Evolutionary conservation across 2,888 invertebrate genomes (phyloP).

Genomic region (Drosophila prolongata): DNA sequence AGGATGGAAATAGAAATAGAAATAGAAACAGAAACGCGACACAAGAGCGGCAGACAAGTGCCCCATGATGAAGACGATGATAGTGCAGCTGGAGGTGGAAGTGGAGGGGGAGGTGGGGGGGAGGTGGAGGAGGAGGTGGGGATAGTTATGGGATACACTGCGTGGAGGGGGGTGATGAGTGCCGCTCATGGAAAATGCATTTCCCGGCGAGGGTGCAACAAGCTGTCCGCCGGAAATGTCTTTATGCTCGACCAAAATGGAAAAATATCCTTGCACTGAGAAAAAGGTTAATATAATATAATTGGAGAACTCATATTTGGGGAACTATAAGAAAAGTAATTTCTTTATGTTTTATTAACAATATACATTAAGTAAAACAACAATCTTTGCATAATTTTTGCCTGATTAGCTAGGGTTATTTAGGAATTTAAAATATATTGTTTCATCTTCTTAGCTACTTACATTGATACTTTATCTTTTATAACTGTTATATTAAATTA

Average conservation of each 20-base stretch:
- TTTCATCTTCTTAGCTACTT: too few species aligned
- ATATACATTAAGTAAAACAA: too few species aligned
- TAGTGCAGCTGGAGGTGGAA: conserved; percentile 7
- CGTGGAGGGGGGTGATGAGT: not conserved
- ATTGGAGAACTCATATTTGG: too few species aligned
- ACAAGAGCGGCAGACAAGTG: conserved; percentile 28
- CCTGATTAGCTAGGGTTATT: too few species aligned
- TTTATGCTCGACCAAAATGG: not conserved
- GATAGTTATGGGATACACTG: not conserved
- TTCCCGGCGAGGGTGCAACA: conserved; percentile 51
- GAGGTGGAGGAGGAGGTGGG: not conserved
- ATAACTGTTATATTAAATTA: too few species aligned
- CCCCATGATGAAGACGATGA: conserved; percentile 31
- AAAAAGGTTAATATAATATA: not conserved
- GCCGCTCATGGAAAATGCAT: conserved; percentile 56
- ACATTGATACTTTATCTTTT: too few species aligned
- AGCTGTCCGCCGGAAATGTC: conserved; percentile 33
- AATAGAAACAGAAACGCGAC: conserved; percentile 29
- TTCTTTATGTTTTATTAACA: too few species aligned
- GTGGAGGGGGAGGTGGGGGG: not conserved
- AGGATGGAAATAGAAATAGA: conserved; percentile 31
- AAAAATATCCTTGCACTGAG: not conserved
- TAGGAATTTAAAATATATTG: too few species aligned
- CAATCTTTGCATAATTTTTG: too few species aligned
- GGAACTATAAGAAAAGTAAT: too few species aligned